Evolutionary conservation across 2,797 vertebrate genomes (phyloP).

Genomic region (Darevskia nairensis): DNA sequence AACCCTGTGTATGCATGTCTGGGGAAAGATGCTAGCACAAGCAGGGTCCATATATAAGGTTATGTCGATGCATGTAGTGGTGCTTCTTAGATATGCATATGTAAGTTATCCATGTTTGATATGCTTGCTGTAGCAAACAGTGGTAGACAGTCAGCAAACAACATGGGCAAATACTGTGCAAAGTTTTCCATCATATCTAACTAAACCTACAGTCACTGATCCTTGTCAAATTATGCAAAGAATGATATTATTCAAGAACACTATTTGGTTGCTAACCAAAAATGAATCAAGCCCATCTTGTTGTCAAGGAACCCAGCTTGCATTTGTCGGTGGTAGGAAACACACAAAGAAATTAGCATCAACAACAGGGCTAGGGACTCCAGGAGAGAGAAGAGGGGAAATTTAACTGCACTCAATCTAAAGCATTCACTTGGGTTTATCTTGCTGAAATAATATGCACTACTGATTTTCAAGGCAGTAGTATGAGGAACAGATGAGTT

Average conservation of each 20-base stretch:
- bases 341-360: conserved; percentile 9
- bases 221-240: neutral
- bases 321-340: conserved; percentile 2
- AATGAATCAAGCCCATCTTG: neutral
- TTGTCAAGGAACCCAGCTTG: conserved; percentile 3
- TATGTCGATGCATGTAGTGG: neutral
- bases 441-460: conserved; percentile 27
- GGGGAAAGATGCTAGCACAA: neutral
- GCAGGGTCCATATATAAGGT: neutral
- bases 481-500: conserved; percentile 40
- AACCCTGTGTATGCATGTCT: neutral
- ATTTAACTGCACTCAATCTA: conserved; percentile 39
- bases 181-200: neutral
- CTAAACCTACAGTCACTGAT: neutral
- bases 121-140: neutral
- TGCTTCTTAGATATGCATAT: neutral
- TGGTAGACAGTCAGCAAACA: neutral
- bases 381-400: neutral
- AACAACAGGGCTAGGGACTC: conserved; percentile 39
- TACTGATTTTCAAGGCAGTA: conserved; percentile 40
- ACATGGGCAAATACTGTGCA: neutral
- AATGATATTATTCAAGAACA: neutral
- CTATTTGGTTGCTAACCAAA: rapidly evolving
- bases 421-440: conserved; percentile 46
- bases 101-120: neutral